Conservation (phyloP, 53 echinoderm and acorn worm genomes). For the Holothuria scabra region DNA sequence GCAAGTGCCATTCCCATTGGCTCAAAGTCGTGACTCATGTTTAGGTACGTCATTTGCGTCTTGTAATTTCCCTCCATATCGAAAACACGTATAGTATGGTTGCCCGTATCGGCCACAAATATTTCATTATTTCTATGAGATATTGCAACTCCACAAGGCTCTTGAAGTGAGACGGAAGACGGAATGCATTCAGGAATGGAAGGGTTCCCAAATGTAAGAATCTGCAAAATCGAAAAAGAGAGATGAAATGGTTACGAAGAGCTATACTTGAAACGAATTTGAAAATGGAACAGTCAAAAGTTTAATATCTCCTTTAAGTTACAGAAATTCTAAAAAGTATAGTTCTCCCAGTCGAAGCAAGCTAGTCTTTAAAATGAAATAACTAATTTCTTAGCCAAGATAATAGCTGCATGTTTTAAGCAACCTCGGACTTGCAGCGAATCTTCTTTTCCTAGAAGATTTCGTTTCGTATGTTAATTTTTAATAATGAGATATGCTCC, state of each 20-base stretch:
- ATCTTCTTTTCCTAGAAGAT: no score
- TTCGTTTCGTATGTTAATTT: no score
- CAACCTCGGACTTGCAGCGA: no score
- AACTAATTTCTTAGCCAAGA: no score
- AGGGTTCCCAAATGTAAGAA: slow-evolving; percentile 78
- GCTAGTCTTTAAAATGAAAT: no score
- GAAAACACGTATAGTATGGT: slow-evolving; percentile 88
- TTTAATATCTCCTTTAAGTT: no score
- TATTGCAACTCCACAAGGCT: slow-evolving; percentile 97
- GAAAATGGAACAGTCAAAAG: no score
- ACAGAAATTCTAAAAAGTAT: no score
- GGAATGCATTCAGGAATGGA: slow-evolving; percentile 60
- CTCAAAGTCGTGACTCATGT: slow-evolving; percentile 84
- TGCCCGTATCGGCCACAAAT: slow-evolving; percentile 94
- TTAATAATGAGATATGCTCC: no score
- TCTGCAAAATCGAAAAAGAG: slow-evolving; percentile 19
- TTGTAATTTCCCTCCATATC: slow-evolving; percentile 88
- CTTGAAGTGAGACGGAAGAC: slow-evolving; percentile 69
- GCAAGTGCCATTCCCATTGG: slow-evolving; percentile 84
- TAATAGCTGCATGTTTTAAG: no score
- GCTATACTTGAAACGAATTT: no score
- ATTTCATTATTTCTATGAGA: slow-evolving; percentile 77
- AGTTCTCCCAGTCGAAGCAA: no score
- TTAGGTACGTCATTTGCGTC: slow-evolving; percentile 79
- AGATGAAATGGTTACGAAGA: neutral